Percentiles rank a stretch among this genome's conserved stretches.
Evolutionary conservation across 2,888 invertebrate species (phyloP).

Genomic region (Drosophila kuntzei): DNA sequence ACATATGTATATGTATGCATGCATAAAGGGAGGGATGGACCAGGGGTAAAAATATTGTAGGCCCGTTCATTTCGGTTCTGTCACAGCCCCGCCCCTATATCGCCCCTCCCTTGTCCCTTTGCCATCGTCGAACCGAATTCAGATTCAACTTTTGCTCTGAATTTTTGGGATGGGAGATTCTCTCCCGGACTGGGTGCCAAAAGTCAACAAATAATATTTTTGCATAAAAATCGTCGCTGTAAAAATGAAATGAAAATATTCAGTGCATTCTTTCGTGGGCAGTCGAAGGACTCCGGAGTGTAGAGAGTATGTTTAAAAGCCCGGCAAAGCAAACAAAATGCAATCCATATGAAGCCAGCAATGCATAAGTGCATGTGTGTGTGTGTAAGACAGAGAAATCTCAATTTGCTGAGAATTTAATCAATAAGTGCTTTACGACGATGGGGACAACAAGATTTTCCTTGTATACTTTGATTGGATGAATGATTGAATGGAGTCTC

Average conservation of each 20-base stretch:
- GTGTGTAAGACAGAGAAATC: conserved; percentile 51
- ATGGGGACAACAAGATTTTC: conserved; percentile 16
- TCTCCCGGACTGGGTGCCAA: conserved; percentile 57
- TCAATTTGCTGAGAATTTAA: conserved; percentile 71
- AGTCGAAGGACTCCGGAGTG: conserved; percentile 12
- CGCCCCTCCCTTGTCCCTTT: neutral
- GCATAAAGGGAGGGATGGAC: neutral
- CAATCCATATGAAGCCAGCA: conserved; percentile 14
- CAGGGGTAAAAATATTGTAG: conserved; percentile 38
- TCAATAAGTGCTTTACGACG: conserved; percentile 63
- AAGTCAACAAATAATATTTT: conserved; percentile 81
- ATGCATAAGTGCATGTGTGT: conserved; percentile 10
- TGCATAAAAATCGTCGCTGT: conserved; percentile 69
- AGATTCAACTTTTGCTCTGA: conserved; percentile 35
- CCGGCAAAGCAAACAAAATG: conserved; percentile 38
- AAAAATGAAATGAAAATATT: conserved; percentile 76
- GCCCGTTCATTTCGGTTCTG: conserved; percentile 40
- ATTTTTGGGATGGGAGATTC: neutral
- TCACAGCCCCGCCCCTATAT: conserved; percentile 3
- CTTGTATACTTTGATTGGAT: conserved; percentile 19
- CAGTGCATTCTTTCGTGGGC: conserved; percentile 18
- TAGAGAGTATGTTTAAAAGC: conserved; percentile 50
- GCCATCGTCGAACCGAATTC: conserved; percentile 30
- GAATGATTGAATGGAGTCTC: conserved; percentile 1
- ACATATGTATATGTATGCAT: conserved; percentile 15